phyloP scores from a whole-genome alignment of 2,888 invertebrate genomes.

The Troides aeacus region DNA sequence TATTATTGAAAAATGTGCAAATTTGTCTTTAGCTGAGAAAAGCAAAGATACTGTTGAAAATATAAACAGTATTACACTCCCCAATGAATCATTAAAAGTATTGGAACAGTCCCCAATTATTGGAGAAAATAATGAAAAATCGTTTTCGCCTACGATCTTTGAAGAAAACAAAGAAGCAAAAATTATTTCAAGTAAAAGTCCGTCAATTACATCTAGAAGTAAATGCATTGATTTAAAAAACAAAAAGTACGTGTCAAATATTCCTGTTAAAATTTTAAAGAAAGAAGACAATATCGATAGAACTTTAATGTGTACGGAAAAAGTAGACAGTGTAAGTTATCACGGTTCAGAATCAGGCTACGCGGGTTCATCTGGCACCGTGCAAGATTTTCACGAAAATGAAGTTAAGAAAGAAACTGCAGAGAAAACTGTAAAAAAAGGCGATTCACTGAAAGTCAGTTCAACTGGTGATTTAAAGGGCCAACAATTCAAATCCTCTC shows the following conservation, averaged over 20 bases:
- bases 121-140: not conserved
- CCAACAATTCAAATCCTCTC: slow-evolving; percentile 46
- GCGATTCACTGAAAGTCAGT: slow-evolving; percentile 31
- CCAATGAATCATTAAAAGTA: slow-evolving; percentile 1
- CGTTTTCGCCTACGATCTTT: not conserved
- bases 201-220: not conserved
- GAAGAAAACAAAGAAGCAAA: slow-evolving; percentile 1
- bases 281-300: slow-evolving; percentile 22
- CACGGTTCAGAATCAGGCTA: slow-evolving; percentile 60
- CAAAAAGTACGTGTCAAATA: slow-evolving; percentile 1
- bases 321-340: slow-evolving; percentile 48
- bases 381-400: slow-evolving; percentile 45
- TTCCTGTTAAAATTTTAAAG: slow-evolving; percentile 5
- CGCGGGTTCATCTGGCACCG: slow-evolving; percentile 48
- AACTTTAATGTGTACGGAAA: slow-evolving; percentile 34
- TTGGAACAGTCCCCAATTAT: not conserved
- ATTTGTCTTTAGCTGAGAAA: slow-evolving; percentile 20
- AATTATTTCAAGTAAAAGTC: not conserved
- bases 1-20: slow-evolving; percentile 18
- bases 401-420: slow-evolving; percentile 36
- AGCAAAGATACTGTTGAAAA: not conserved
- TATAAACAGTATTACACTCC: not conserved
- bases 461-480: slow-evolving; percentile 12
- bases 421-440: slow-evolving; percentile 25
- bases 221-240: not conserved